Conservation (phyloP, 2,888 invertebrate species). For the Pseudanteris insignis region DNA sequence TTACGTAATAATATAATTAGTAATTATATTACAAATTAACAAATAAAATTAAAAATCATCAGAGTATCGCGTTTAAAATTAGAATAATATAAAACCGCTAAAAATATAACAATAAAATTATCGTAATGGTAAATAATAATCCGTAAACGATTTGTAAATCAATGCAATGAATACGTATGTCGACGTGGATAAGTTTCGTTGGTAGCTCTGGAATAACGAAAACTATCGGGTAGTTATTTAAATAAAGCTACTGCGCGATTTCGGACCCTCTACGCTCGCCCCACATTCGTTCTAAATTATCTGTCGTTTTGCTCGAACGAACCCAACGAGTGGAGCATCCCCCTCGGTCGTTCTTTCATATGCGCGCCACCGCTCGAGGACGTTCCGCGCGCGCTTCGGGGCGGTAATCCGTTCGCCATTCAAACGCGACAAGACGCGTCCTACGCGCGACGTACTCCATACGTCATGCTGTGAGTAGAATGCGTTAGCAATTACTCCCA, state of each 20-base stretch:
- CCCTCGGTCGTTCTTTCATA: constrained; percentile 31
- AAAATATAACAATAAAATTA: too few relatives aligned
- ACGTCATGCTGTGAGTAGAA: constrained; percentile 34
- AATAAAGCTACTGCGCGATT: constrained; percentile 12
- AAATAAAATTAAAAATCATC: too few relatives aligned
- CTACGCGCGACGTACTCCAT: too few relatives aligned
- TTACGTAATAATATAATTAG: too few relatives aligned
- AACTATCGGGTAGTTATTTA: constrained; percentile 18
- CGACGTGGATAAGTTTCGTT: too few relatives aligned
- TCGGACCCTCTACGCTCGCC: constrained; percentile 17
- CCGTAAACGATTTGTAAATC: too few relatives aligned
- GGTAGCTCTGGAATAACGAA: too few relatives aligned
- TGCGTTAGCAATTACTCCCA: constrained; percentile 20
- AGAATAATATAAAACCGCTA: too few relatives aligned
- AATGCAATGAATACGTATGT: too few relatives aligned
- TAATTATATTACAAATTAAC: too few relatives aligned
- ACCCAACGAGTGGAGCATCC: constrained; percentile 41
- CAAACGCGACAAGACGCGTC: constrained; percentile 39
- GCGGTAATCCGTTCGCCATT: constrained; percentile 49
- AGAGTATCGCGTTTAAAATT: too few relatives aligned
- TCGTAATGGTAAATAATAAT: too few relatives aligned
- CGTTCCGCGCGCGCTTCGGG: constrained; percentile 36
- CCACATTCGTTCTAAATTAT: constrained; percentile 40
- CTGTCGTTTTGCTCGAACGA: constrained; percentile 37
- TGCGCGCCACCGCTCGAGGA: constrained; percentile 24